phyloP scores from a whole-genome alignment of 2,888 invertebrate species.

The Steromphala cineraria region DNA sequence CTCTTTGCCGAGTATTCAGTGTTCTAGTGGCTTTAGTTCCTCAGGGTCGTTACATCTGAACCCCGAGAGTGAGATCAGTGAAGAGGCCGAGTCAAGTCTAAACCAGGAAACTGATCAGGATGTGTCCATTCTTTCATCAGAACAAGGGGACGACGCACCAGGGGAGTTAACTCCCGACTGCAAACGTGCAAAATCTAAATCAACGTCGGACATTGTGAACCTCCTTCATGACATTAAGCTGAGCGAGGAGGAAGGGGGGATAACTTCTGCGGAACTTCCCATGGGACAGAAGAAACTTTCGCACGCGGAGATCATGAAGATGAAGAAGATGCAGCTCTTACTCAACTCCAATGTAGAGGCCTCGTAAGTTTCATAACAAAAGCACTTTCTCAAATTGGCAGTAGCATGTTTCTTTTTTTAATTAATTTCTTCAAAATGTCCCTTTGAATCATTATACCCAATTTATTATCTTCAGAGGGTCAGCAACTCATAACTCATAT shows the following conservation, averaged over 20 bases:
- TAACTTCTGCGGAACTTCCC: conserved; percentile 69
- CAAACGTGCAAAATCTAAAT: conserved; percentile 42
- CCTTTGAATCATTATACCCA: too few relatives aligned
- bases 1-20: conserved; percentile 75
- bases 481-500: too few relatives aligned
- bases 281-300: conserved; percentile 47
- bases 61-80: conserved; percentile 66
- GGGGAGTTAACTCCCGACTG: background rate
- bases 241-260: conserved; percentile 64
- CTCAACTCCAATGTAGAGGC: conserved; percentile 74
- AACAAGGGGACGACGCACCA: background rate
- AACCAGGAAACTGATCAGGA: conserved; percentile 40
- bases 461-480: too few relatives aligned
- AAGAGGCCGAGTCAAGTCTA: conserved; percentile 48
- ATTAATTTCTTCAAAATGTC: too few relatives aligned
- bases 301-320: conserved; percentile 64
- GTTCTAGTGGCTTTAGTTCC: conserved; percentile 77
- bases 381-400: background rate
- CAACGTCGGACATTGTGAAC: conserved; percentile 60
- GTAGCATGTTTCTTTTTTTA: too few relatives aligned
- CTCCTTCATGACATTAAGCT: conserved; percentile 57
- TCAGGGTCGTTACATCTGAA: conserved; percentile 74
- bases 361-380: conserved; percentile 69
- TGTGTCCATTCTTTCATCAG: background rate
- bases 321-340: conserved; percentile 73